Base-by-base conservation (phyloP, 2,888 invertebrate genomes). In the Pammene fasciana region DNA sequence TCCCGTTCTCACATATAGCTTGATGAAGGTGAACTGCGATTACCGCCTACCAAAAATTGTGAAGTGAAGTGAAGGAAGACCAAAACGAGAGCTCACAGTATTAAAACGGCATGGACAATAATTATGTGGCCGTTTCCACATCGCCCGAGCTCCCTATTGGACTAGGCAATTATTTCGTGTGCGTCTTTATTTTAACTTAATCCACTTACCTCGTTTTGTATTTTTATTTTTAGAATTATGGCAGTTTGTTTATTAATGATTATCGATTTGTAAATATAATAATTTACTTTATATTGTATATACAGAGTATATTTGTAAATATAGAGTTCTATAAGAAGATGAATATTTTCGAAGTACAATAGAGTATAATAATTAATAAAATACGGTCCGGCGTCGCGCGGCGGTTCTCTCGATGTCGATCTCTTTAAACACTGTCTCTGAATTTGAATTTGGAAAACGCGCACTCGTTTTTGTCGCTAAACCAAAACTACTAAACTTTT, bases 241-340 rank as follows among this genome's bases (percentile, higher is more conserved):
- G 18, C 38, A 26, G 48, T 45, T 45, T 11, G 55, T 45, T 64
- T 54, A 54, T 54, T n/a, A 54, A 43, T 16, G 48, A 48, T 41
- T 41, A 54, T 38, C 36, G 26, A 66, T 38, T 34, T 68, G 64
- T 68, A 59, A 64, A 68, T 68, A 68, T 45, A 52, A 16, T 50
- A 54, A 57, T 61, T 54, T 65, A 67, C 60, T 66, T 43, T 72
- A 67, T 64, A 66, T 55, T 70, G 72, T 67, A 67, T 68, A 72
- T 59, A 70, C 50, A 66, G 62, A 70, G 45, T 46, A 67, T 54
- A 72, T 72, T 72, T 66, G 70, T 71, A 71, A 67, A 72, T 56
- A 71, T 70, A 70, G 38, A 60, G 11, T 7, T 70, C 18, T 73
- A 70, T 64, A 68, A 67, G 55, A 66, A 68, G 45, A 70, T 61